Base-by-base conservation (phyloP, 2,113 vertebrate species). In the Alligator mississippiensis region DNA sequence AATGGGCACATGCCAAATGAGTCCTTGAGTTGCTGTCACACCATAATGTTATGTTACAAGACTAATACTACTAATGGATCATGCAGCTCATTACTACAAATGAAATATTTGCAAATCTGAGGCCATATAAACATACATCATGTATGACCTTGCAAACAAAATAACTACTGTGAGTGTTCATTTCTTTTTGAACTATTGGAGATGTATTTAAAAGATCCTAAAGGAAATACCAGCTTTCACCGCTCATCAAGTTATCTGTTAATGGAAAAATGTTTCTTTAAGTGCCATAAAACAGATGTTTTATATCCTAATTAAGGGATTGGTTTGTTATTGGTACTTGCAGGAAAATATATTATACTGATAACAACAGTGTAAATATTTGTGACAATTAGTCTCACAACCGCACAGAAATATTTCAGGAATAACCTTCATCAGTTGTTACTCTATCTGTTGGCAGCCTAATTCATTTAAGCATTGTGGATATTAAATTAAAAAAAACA, bases 281-380 rank as follows among this genome's bases (percentile, higher is more conserved):
- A 94, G 93, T 88, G 82, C 70, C 90, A 90, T 91, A 28, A 94
- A 96, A 95, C 97, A 97, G 97, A 94, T 97, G 97, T 62, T 97
- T 96, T 84, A n/a, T 93, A 87, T 98, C 95, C 89, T 95, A 97
- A 97, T 97, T 96, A 97, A 93, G 66, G 77, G 90, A 94, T 34
- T 76, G 64, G 10, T 47, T 97, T 97, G 78, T 95, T 95, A 94
- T 84, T 94, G 92, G 96, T 94, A 89, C 64, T 93, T 96, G 62
- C 90, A 96, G 92, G 94, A 96, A 96, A 98, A 96, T 95, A 93
- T 64, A 91, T 93, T 96, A 95, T 92, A 93, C 95, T 96, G 97
- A 98, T 98, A 98, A 96, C 59, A 84, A 90, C 60, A 84, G 89
- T 91, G 92, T 96, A 98, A 98, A 97, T 95, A 98, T 98, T 97